These are phyloP conservation scores for Athene noctua DNA, from an alignment of 2,113 vertebrate genomes.

Conservation along the genomic window DNA sequence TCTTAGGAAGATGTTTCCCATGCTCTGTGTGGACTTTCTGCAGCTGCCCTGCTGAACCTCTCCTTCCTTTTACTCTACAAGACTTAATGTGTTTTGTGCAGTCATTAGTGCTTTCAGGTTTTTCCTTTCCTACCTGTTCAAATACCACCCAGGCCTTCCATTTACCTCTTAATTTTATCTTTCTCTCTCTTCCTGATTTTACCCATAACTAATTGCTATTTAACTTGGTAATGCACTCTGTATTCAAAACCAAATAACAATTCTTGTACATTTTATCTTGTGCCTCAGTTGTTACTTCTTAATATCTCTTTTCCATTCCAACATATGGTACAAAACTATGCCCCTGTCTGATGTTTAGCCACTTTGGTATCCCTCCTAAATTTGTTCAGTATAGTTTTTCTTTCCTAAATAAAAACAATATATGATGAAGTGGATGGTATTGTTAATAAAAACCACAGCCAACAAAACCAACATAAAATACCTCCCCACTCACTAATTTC, in stretches of 20 bases:
- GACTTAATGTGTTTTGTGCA: background rate
- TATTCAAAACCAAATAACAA: background rate
- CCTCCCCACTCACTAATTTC: background rate
- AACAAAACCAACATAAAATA: background rate
- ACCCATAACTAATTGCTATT: background rate
- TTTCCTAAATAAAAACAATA: background rate
- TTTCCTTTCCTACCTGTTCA: background rate
- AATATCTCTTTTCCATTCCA: background rate
- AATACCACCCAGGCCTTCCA: background rate
- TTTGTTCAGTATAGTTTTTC: background rate
- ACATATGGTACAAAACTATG: background rate
- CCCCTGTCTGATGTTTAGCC: background rate
- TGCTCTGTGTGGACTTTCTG: background rate
- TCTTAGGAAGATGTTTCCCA: background rate
- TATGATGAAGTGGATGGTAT: background rate
- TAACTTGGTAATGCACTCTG: fast-evolving
- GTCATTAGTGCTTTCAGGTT: background rate
- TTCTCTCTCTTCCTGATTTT: background rate
- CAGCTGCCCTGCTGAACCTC: background rate
- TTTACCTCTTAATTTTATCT: background rate
- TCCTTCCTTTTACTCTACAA: background rate
- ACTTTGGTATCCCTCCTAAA: background rate
- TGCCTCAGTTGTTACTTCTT: background rate
- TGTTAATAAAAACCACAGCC: background rate
- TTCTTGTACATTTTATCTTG: background rate